These are phyloP conservation scores for Pentalonia nigronervosa DNA, from an alignment of 1,140 invertebrate genomes.

Conservation along the genomic window DNA sequence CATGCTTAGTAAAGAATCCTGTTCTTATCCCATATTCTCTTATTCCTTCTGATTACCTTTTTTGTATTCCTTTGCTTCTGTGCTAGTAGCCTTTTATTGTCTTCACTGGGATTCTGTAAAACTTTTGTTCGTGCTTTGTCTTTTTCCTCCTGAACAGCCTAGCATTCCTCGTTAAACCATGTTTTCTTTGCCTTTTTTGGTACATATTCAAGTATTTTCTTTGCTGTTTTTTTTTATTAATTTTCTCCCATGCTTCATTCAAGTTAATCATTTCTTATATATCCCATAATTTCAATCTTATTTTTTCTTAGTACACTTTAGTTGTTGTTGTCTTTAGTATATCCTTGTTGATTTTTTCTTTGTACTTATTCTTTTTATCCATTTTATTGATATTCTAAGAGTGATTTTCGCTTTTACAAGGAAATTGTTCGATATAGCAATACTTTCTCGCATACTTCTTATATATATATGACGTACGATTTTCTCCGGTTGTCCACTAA, in stretches of 20 bases:
- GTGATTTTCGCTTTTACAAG: no score
- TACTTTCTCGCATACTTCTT: no score
- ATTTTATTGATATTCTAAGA: no score
- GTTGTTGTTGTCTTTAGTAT: no score
- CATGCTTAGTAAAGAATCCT: not conserved
- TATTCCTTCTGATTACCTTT: slow-evolving; percentile 32
- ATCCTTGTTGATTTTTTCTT: no score
- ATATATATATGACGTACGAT: no score
- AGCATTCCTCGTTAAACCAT: not conserved
- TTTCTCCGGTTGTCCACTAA: no score
- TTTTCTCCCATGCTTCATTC: not conserved
- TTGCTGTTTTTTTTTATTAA: slow-evolving; percentile 15
- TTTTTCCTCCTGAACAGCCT: slow-evolving; percentile 27
- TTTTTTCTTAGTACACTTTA: no score
- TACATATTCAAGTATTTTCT: slow-evolving; percentile 16
- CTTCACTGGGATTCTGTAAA: slow-evolving; percentile 8
- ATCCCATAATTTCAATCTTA: no score
- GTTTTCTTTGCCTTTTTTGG: not conserved
- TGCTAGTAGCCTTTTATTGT: slow-evolving; percentile 28
- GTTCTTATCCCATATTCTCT: slow-evolving; percentile 20
- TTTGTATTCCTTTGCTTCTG: not conserved
- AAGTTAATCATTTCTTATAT: no score
- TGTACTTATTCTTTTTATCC: no score
- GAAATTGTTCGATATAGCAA: no score
- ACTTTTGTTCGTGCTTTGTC: slow-evolving; percentile 28